These are phyloP conservation scores for Zapornia atra DNA, from an alignment of 2,113 vertebrate genomes.

Conservation along the genomic window DNA sequence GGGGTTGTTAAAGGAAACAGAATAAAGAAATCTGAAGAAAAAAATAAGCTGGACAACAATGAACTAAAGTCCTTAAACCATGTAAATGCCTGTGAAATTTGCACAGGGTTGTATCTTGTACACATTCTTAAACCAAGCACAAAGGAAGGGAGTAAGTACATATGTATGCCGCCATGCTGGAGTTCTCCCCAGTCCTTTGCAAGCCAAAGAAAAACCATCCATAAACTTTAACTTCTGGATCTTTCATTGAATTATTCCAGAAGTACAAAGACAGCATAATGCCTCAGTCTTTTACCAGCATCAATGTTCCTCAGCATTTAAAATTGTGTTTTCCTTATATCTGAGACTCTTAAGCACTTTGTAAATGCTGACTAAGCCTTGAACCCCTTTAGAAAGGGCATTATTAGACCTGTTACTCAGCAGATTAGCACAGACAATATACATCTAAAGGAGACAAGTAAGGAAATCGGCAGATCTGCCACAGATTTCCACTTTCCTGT, in stretches of 20 bases:
- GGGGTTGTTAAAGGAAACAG: neutral
- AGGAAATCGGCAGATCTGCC: neutral
- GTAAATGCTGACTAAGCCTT: neutral
- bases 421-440: neutral
- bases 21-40: slow-evolving; percentile 6
- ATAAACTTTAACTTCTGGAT: neutral
- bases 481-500: neutral
- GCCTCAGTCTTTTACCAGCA: neutral
- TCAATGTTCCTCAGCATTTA: neutral
- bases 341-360: neutral
- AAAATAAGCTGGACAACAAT: neutral
- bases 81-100: neutral
- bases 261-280: neutral
- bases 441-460: neutral
- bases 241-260: neutral
- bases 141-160: neutral
- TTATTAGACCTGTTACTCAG: neutral
- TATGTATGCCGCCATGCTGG: accelerated
- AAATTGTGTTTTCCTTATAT: neutral
- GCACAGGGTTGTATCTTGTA: neutral
- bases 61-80: neutral
- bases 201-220: neutral
- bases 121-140: neutral
- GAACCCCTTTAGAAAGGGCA: neutral
- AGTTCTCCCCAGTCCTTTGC: neutral